These are phyloP conservation scores for Eulacestoma nigropectus DNA, from an alignment of 2,113 vertebrate species.

Conservation along the genomic window DNA sequence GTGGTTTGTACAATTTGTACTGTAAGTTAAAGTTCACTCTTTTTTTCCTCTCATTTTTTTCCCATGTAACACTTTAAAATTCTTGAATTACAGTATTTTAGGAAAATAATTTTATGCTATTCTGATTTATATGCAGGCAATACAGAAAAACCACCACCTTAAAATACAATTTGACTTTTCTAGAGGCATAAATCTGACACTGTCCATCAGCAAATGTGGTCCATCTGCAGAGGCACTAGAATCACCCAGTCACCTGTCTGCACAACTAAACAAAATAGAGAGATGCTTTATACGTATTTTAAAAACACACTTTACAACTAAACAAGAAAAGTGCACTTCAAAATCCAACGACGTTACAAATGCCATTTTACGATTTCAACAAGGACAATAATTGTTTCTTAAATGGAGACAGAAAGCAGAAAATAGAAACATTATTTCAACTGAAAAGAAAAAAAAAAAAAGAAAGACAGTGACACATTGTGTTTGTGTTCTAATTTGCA, in stretches of 20 bases:
- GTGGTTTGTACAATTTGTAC: not conserved
- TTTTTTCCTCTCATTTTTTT: accelerated
- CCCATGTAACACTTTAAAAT: not conserved
- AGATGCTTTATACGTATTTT: not conserved
- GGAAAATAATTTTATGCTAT: not conserved
- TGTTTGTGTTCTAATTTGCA: not conserved
- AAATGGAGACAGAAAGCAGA: not conserved
- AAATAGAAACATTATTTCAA: not conserved
- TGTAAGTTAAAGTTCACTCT: not conserved
- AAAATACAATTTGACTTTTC: not conserved
- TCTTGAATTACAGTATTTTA: not conserved
- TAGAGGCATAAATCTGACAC: not conserved
- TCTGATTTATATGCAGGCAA: not conserved
- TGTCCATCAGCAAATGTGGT: not conserved
- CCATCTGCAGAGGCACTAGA: not conserved
- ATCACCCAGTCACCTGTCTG: not conserved
- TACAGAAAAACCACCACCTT: not conserved
- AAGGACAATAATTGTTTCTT: not conserved
- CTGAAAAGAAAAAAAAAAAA: not conserved
- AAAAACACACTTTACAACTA: not conserved
- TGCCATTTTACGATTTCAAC: not conserved
- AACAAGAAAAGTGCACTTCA: not conserved
- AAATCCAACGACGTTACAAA: not conserved
- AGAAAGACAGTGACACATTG: not conserved
- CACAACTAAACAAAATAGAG: not conserved